These are phyloP conservation scores for Orthonyx spaldingii DNA, from an alignment of 2,113 vertebrate genomes.

Conservation along the genomic window DNA sequence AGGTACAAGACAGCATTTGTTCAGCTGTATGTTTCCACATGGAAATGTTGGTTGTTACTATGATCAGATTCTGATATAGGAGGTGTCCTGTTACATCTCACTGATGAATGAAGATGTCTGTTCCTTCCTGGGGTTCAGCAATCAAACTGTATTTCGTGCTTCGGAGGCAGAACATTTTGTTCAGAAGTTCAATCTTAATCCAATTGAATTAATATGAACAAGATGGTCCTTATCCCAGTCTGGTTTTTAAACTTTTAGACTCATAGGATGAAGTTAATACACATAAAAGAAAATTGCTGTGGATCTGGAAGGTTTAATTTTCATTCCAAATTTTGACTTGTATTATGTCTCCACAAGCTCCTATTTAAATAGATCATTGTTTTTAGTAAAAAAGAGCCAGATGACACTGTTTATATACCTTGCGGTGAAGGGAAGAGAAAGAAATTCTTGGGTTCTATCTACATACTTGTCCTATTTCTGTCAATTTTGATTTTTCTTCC, in stretches of 20 bases:
- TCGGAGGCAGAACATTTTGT: slow-evolving; percentile 4
- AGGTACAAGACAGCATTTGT: background rate
- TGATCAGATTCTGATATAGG: background rate
- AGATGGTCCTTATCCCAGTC: background rate
- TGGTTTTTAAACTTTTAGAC: background rate
- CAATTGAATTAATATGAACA: background rate
- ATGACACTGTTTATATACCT: slow-evolving; percentile 11
- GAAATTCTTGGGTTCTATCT: slow-evolving; percentile 36
- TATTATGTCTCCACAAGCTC: background rate
- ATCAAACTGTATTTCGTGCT: background rate
- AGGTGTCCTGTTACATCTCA: background rate
- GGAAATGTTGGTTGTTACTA: background rate
- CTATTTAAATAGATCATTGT: background rate
- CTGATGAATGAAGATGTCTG: background rate
- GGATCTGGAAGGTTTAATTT: background rate
- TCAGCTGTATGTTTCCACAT: background rate
- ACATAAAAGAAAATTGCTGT: background rate
- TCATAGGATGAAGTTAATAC: background rate
- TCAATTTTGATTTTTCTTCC: slow-evolving; percentile 68
- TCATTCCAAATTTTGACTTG: background rate
- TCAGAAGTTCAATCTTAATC: slow-evolving; percentile 25
- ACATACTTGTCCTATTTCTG: slow-evolving; percentile 67
- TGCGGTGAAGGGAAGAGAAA: background rate
- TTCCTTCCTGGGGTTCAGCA: background rate
- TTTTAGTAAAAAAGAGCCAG: background rate